A percentile compares a stretch with the other conserved stretches of the same genome.
These are phyloP conservation scores for Ciconia nigra DNA, from an alignment of 2,797 vertebrate genomes.

Conservation along the genomic window DNA sequence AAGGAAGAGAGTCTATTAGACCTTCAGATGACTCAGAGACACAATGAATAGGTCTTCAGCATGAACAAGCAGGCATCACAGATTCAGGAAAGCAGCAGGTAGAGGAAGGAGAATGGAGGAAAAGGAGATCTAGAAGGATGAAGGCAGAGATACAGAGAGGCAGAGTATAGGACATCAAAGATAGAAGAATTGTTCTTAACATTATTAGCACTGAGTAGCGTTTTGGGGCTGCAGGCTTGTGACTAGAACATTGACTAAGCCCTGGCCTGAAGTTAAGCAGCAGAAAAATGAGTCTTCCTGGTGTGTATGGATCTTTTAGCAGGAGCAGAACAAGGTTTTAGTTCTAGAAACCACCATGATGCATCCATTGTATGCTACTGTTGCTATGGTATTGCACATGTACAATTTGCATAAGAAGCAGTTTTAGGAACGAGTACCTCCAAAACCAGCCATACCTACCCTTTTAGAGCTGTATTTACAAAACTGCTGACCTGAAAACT, in stretches of 20 bases:
- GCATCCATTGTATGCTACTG: fast-evolving
- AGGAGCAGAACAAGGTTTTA: background rate
- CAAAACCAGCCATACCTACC: background rate
- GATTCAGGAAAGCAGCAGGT: background rate
- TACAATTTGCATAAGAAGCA: background rate
- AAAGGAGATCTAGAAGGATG: background rate
- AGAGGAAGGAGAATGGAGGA: background rate
- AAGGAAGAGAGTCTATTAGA: background rate
- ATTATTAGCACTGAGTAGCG: background rate
- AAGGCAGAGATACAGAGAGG: background rate
- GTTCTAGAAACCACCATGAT: background rate
- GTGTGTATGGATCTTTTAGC: background rate
- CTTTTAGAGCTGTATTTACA: background rate
- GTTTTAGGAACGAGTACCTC: background rate
- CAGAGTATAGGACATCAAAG: background rate
- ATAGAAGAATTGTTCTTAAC: background rate
- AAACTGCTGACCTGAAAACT: background rate
- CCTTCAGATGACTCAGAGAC: background rate
- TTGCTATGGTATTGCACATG: background rate
- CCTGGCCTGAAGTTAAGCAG: background rate
- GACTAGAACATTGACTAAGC: background rate
- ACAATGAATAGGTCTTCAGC: background rate
- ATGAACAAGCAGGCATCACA: background rate
- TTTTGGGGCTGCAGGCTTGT: background rate
- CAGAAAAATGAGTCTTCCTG: background rate